Evolutionary conservation across 2,113 vertebrate genomes (phyloP), one percentile per base, ranked within the genome.

Genomic region (Neogale vison): DNA sequence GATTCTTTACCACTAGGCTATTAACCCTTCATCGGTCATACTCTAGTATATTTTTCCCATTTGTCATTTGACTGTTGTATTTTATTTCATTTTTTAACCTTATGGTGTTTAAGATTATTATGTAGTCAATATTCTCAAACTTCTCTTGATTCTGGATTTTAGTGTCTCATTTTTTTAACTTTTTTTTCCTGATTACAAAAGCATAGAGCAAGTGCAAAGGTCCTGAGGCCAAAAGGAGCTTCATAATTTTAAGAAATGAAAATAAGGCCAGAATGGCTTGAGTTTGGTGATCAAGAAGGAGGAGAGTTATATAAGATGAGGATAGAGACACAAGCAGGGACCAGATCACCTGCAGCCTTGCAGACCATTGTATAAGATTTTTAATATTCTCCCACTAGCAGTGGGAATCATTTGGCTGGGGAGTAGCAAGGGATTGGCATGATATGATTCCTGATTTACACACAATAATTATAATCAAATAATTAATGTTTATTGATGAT

Each of bases 161-260:
- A 88, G 45, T 59, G 45, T 82, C 88, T 92, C 20, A 42, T 42
- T 52, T 52, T 61, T 61, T 80, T 23, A 34, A 15, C 18, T 15
- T 65, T 31, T 29, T 93, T 77, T 93, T 24, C 61, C 55, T 93
- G 34, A 42, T 81, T 96, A 76, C 88, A 91, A 59, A 86, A 71
- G 24, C 57, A 20, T 57, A 92, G 23, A 93, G 15, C 82, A 97
- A 93, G 18, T 69, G 7, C 36, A 98, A 93, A 93, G 15, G 31
- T 77, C 52, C 80, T 52, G 52, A 81, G n/a, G 50, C 18, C 59
- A 90, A 82, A 86, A 55, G 34, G 17, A 61, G 45, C 21, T 63
- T 89, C 55, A 84, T 92, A 31, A 86, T 90, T 80, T 94, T 61
- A 87, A 96, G 29, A 95, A 95, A 96, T 91, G 14, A 88, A 93